These are phyloP conservation scores for Scelioninae gen. 2 DNA, from an alignment of 2,888 invertebrate species.

Conservation along the genomic window DNA sequence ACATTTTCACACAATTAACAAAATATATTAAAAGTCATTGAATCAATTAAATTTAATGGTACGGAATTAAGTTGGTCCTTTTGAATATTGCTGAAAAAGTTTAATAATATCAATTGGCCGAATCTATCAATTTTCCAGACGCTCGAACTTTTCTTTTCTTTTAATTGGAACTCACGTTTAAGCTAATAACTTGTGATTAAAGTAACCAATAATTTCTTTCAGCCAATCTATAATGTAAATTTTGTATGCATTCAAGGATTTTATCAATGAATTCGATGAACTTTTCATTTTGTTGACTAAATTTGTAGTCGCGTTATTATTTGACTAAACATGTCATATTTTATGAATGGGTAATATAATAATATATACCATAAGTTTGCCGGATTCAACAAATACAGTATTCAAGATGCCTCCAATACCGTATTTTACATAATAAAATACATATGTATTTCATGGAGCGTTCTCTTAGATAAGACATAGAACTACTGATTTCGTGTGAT, in stretches of 20 bases:
- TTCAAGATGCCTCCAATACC: slow-evolving; percentile 21
- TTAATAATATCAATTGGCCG: slow-evolving; percentile 13
- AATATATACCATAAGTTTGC: slow-evolving; percentile 16
- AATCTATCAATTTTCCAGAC: slow-evolving; percentile 25
- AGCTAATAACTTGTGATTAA: slow-evolving; percentile 26
- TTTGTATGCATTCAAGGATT: too few species aligned
- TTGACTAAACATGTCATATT: too few species aligned
- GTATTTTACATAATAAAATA: slow-evolving; percentile 40
- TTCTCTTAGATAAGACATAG: slow-evolving; percentile 32
- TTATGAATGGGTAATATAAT: too few species aligned
- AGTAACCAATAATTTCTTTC: slow-evolving; percentile 20
- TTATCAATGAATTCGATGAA: too few species aligned
- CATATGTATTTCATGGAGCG: slow-evolving; percentile 18
- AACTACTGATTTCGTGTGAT: slow-evolving; percentile 44
- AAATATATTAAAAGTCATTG: too few species aligned
- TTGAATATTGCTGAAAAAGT: slow-evolving; percentile 9
- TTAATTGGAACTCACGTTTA: slow-evolving; percentile 20
- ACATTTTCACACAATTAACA: too few species aligned
- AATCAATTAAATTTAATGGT: not conserved
- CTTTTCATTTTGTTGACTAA: not conserved
- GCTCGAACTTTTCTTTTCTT: slow-evolving; percentile 25
- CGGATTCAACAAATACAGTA: slow-evolving; percentile 24
- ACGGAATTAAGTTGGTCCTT: slow-evolving; percentile 18
- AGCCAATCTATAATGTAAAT: not conserved
- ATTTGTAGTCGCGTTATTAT: too few species aligned